Conservation (phyloP, 2,797 vertebrate genomes). For the Chromis chromis region DNA sequence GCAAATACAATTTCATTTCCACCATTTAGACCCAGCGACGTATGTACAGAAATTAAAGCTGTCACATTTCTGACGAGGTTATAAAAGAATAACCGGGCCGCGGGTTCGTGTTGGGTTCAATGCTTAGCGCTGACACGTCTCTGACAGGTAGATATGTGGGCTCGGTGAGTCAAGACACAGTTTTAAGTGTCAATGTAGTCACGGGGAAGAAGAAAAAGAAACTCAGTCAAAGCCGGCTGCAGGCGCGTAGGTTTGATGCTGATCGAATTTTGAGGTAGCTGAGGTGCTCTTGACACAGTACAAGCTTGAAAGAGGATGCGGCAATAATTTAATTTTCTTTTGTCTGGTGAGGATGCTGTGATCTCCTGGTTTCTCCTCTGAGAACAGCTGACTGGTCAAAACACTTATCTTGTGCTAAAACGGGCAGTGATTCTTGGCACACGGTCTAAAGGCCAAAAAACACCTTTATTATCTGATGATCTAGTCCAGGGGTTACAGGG, state of each 20-base stretch:
- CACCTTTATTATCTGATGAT: not conserved
- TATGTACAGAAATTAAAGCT: not conserved
- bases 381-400: conserved; percentile 34
- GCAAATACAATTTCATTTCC: conserved; percentile 13
- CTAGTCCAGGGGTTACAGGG: not conserved
- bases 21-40: not conserved
- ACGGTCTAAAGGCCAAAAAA: not conserved
- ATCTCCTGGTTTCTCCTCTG: conserved; percentile 34
- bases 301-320: conserved; percentile 26
- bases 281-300: conserved; percentile 38
- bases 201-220: conserved; percentile 19
- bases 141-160: conserved; percentile 47
- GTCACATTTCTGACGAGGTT: not conserved
- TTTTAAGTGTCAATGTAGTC: conserved; percentile 46
- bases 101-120: not conserved
- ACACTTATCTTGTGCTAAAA: conserved; percentile 13
- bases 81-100: conserved; percentile 11
- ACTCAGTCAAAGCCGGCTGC: conserved; percentile 34
- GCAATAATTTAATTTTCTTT: conserved; percentile 38
- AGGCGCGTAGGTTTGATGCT: conserved; percentile 41
- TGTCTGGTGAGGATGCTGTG: conserved; percentile 28
- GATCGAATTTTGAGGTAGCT: conserved; percentile 17
- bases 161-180: conserved; percentile 37
- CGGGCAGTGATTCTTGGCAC: not conserved
- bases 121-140: conserved; percentile 20